These are phyloP conservation scores for Oxygymnocypris stewartii DNA, from an alignment of 2,113 vertebrate species.

Conservation along the genomic window DNA sequence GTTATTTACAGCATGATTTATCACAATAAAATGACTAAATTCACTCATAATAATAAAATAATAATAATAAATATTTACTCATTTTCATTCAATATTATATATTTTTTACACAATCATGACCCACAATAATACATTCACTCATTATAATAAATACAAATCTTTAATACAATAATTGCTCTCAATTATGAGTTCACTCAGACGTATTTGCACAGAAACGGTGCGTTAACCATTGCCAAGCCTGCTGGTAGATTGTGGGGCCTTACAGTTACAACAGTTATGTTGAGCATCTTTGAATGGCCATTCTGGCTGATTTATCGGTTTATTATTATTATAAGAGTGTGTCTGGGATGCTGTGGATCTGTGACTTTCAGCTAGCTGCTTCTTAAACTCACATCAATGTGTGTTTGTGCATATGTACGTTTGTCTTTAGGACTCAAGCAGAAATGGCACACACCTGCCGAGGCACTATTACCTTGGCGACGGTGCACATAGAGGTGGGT, in stretches of 20 bases:
- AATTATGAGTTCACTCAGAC: neutral
- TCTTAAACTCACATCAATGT: neutral
- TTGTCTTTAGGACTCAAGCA: slow-evolving; percentile 83
- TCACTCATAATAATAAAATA: neutral
- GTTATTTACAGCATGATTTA: neutral
- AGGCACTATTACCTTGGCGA: slow-evolving; percentile 89
- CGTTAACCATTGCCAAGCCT: neutral
- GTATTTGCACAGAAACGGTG: neutral
- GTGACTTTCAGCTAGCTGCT: neutral
- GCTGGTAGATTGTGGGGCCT: neutral
- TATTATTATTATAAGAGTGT: neutral
- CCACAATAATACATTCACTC: neutral
- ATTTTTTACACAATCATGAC: neutral
- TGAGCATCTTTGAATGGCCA: neutral
- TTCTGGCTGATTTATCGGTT: neutral
- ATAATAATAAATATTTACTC: neutral
- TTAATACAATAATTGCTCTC: neutral
- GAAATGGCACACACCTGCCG: slow-evolving; percentile 97
- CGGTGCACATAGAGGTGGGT: slow-evolving; percentile 85
- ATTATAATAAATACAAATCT: neutral
- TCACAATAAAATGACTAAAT: neutral
- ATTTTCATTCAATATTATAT: neutral
- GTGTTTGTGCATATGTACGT: slow-evolving; percentile 5
- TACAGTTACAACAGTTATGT: neutral
- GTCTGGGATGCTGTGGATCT: neutral